These are phyloP conservation scores for Decapterus maruadsi DNA, from an alignment of 2,797 vertebrate species.

Conservation along the genomic window DNA sequence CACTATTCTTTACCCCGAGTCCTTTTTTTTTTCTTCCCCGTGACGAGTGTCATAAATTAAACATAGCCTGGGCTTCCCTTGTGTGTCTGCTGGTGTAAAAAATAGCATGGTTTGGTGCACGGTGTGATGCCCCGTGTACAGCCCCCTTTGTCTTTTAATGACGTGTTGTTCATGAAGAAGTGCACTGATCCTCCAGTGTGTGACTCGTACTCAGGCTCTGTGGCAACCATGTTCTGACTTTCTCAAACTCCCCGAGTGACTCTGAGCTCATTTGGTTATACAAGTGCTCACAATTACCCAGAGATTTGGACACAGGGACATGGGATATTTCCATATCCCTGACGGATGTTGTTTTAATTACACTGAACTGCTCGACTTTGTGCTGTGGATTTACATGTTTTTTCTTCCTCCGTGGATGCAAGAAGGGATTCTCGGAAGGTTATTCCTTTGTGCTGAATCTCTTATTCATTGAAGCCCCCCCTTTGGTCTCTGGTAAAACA, in stretches of 20 bases:
- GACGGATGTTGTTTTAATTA: conserved; percentile 83
- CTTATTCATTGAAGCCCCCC: conserved; percentile 50
- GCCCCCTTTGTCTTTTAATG: conserved; percentile 75
- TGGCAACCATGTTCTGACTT: conserved; percentile 75
- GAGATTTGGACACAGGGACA: conserved; percentile 77
- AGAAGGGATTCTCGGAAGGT: conserved; percentile 56
- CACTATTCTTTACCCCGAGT: conserved; percentile 56
- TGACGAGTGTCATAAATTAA: conserved; percentile 80
- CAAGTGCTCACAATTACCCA: conserved; percentile 81
- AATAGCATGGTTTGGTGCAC: conserved; percentile 73
- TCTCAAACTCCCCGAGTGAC: conserved; percentile 79
- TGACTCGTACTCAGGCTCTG: conserved; percentile 54
- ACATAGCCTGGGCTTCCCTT: conserved; percentile 77
- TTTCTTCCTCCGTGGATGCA: conserved; percentile 60
- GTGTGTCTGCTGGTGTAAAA: conserved; percentile 74
- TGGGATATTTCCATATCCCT: conserved; percentile 82
- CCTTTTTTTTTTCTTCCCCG: conserved; percentile 70
- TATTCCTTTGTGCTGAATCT: conserved; percentile 57
- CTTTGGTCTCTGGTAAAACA: conserved; percentile 34
- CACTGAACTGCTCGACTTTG: conserved; percentile 75
- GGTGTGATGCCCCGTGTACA: conserved; percentile 60
- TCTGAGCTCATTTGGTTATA: conserved; percentile 84
- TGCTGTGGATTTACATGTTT: conserved; percentile 72
- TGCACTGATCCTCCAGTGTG: conserved; percentile 63
- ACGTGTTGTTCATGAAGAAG: conserved; percentile 72